These are phyloP conservation scores for Acinonyx jubatus DNA, from an alignment of 2,113 vertebrate species.

Conservation along the genomic window DNA sequence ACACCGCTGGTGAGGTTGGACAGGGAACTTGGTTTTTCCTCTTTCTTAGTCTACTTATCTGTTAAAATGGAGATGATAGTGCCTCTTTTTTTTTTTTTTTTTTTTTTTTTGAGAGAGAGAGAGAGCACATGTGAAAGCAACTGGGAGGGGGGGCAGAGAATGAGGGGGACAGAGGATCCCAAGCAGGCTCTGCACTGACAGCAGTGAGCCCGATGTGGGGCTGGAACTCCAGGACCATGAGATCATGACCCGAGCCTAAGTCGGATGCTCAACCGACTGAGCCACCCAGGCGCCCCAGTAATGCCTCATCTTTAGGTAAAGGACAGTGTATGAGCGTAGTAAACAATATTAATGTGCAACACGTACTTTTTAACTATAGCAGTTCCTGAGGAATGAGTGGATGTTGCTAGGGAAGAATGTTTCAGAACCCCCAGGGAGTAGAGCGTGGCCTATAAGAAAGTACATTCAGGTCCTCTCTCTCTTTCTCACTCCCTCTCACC, in stretches of 20 bases:
- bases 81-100: background rate
- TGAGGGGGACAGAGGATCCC: too few species aligned
- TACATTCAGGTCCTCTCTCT: background rate
- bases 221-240: too few species aligned
- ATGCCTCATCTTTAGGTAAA: slow-evolving; percentile 16
- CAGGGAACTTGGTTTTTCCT: background rate
- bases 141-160: too few species aligned
- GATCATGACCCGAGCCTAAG: too few species aligned
- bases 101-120: too few species aligned
- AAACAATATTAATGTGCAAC: background rate
- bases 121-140: too few species aligned
- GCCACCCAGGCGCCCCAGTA: too few species aligned
- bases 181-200: too few species aligned
- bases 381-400: background rate
- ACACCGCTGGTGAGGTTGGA: background rate
- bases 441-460: background rate
- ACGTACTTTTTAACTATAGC: background rate
- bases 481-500: background rate
- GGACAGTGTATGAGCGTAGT: background rate
- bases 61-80: background rate
- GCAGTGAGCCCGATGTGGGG: too few species aligned
- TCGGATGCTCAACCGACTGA: too few species aligned
- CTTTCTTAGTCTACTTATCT: background rate
- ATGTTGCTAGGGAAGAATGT: background rate
- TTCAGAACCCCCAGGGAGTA: background rate